phyloP scores from a whole-genome alignment of 2,888 invertebrate genomes.

The Amiota minor region DNA sequence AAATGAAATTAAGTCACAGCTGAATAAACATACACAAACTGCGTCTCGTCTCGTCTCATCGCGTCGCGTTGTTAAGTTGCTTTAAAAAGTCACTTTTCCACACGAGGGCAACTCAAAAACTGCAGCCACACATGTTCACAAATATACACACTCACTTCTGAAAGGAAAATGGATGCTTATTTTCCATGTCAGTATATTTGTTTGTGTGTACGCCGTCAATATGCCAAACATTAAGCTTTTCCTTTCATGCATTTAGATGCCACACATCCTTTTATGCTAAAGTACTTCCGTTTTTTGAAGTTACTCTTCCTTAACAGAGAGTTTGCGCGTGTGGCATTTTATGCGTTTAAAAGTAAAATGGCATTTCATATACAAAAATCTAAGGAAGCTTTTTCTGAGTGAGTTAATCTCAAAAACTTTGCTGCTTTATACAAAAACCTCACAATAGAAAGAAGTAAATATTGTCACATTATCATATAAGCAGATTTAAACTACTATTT shows the following conservation, averaged over 20 bases:
- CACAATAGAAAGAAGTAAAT: too few relatives aligned
- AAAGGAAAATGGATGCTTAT: background rate
- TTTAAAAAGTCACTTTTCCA: conserved; percentile 40
- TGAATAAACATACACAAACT: conserved; percentile 49
- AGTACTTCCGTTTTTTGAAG: conserved; percentile 34
- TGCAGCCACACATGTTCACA: background rate
- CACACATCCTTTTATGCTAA: conserved; percentile 26
- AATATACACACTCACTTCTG: too few relatives aligned
- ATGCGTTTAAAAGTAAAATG: too few relatives aligned
- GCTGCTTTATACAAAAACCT: too few relatives aligned
- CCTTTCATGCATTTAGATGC: conserved; percentile 19
- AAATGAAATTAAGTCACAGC: conserved; percentile 62
- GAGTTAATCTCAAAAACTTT: too few relatives aligned
- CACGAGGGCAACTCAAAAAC: conserved; percentile 13
- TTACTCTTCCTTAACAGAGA: background rate
- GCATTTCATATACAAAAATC: too few relatives aligned
- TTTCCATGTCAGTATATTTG: background rate
- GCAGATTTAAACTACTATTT: too few relatives aligned
- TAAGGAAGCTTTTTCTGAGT: too few relatives aligned
- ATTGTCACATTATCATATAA: too few relatives aligned
- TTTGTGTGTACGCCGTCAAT: conserved; percentile 23
- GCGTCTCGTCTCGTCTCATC: background rate
- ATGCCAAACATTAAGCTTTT: conserved; percentile 23
- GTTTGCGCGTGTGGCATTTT: background rate
- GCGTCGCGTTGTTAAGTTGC: conserved; percentile 13